phyloP scores from a whole-genome alignment of 2,888 invertebrate species.

The Yponomeuta malinellus region DNA sequence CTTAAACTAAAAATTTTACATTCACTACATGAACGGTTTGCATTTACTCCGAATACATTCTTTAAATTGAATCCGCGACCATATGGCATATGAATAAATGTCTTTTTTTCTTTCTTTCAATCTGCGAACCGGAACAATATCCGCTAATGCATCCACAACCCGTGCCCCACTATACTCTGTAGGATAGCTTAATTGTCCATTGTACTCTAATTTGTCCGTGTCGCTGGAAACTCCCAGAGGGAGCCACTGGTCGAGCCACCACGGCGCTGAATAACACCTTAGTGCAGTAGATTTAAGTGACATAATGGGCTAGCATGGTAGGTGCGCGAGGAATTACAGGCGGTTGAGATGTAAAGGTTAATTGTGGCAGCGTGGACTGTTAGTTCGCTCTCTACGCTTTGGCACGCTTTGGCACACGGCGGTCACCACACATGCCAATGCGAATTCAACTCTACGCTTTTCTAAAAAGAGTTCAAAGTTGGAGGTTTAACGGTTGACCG shows the following conservation, averaged over 20 bases:
- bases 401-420: not conserved
- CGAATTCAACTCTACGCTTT: no score
- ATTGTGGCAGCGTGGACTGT: constrained; percentile 9
- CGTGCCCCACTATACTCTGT: constrained; percentile 15
- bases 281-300: not conserved
- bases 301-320: not conserved
- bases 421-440: not conserved
- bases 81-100: no score
- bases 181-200: constrained; percentile 41
- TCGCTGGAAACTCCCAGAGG: constrained; percentile 32
- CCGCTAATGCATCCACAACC: no score
- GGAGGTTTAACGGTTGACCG: no score
- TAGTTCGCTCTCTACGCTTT: not conserved
- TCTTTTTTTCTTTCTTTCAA: no score
- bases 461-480: no score
- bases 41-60: no score
- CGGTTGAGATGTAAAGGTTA: constrained; percentile 12
- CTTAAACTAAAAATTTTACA: no score
- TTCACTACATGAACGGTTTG: no score
- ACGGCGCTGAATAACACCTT: not conserved
- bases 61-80: no score
- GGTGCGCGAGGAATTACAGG: constrained; percentile 5
- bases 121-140: no score
- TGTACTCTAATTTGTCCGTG: constrained; percentile 46
- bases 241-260: constrained; percentile 27